Conservation (phyloP, 2,888 invertebrate species). For the Lochmaea capreae region DNA sequence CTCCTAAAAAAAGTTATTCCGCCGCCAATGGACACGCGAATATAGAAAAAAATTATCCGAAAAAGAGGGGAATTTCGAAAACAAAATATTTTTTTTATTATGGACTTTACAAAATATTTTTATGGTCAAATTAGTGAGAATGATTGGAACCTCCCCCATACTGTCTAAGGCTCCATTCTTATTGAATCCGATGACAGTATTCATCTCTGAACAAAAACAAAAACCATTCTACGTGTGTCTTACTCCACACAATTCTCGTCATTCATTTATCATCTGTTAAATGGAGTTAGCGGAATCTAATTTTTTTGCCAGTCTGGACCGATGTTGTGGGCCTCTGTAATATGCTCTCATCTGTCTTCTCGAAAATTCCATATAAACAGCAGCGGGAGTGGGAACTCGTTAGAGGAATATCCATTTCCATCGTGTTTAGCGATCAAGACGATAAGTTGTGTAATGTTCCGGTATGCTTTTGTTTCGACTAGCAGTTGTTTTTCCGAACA, state of each 20-base stretch:
- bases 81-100: too few species aligned
- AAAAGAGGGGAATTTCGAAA: too few species aligned
- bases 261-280: conserved; percentile 17
- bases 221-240: background rate
- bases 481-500: conserved; percentile 45
- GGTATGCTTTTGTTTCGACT: conserved; percentile 35
- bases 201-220: background rate
- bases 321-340: background rate
- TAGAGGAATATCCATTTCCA: conserved; percentile 24
- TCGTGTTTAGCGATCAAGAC: conserved; percentile 29
- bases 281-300: conserved; percentile 12
- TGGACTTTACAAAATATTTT: too few species aligned
- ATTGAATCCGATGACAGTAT: background rate
- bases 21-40: too few species aligned
- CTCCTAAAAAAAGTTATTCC: too few species aligned
- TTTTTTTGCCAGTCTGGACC: conserved; percentile 12
- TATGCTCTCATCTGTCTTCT: conserved; percentile 1
- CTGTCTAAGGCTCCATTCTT: background rate
- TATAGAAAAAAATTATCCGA: too few species aligned
- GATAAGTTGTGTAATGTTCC: conserved; percentile 40
- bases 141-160: too few species aligned
- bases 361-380: conserved; percentile 4
- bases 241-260: background rate
- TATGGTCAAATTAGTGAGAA: too few species aligned
- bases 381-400: conserved; percentile 5